phyloP scores from a whole-genome alignment of 2,797 vertebrate species.

The Aplochiton taeniatus region DNA sequence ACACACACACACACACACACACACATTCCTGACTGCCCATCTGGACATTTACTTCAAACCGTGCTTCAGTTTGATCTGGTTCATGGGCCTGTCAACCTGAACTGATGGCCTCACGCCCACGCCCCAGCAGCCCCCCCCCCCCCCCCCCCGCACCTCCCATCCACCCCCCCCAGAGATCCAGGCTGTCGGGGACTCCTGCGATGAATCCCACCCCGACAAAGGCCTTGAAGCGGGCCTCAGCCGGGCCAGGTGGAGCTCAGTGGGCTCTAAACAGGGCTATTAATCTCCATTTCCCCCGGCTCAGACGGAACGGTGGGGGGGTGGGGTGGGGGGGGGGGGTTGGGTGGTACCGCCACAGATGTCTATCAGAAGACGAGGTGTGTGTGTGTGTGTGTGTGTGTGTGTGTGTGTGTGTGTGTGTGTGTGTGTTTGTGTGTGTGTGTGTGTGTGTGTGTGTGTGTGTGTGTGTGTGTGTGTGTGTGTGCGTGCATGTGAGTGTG shows the following conservation, averaged over 20 bases:
- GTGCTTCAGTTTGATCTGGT: conserved; percentile 35
- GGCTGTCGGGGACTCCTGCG: conserved; percentile 41
- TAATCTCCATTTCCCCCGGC: conserved; percentile 70
- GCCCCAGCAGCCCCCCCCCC: too few relatives aligned
- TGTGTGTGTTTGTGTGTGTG: conserved; percentile 24
- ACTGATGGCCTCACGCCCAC: conserved; percentile 44
- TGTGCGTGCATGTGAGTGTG: background rate
- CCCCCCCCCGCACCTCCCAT: too few relatives aligned
- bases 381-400: conserved; percentile 30
- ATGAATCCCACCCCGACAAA: conserved; percentile 60
- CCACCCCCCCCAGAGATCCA: conserved; percentile 38
- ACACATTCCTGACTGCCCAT: background rate
- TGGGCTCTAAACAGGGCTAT: conserved; percentile 71
- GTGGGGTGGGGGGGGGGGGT: conserved; percentile 39
- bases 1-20: background rate
- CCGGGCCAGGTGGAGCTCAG: conserved; percentile 75
- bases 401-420: conserved; percentile 15
- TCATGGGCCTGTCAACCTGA: conserved; percentile 53
- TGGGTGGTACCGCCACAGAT: conserved; percentile 21
- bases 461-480: conserved; percentile 10
- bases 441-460: background rate
- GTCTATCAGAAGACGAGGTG: conserved; percentile 61
- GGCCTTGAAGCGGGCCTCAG: conserved; percentile 45
- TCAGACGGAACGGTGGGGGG: conserved; percentile 40
- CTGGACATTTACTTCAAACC: conserved; percentile 32